Evolutionary conservation across 2,888 invertebrate species (phyloP), one percentile per base, ranked within the genome.

Genomic region (Pristionchus mayeri): DNA sequence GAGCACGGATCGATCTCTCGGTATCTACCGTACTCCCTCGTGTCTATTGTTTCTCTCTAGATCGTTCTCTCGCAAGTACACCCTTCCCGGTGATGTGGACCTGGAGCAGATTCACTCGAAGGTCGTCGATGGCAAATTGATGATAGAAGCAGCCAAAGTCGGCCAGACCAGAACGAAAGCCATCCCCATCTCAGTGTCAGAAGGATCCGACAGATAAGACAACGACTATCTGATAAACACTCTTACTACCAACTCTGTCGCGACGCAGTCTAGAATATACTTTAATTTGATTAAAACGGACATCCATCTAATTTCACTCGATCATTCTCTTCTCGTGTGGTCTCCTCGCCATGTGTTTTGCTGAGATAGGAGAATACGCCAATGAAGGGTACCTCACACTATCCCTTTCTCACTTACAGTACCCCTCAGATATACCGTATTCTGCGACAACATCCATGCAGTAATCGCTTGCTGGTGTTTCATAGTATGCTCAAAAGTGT

Each of bases 271-370:
- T n/a, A n/a, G n/a, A n/a, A n/a, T n/a, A n/a, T n/a, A n/a, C 52
- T 52, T 75, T n/a, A n/a, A 44, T 75, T 34, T 34, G 18, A 4
- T 18, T 16, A 63, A 16, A 9, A 18, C 16, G 13, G 18, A 34
- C 21, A 27, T 34, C 34, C 63, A 3, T 44, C n/a, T 44, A 44
- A 44, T 63, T 63, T 63, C 63, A 3, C 30, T 34, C 52, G 13
- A 7, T 18, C 78, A 30, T 52, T 44, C 50, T 34, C 52, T 21
- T 78, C 50, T 52, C 78, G 13, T 52, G 7, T 52, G 40, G 52
- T 80, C 44, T n/a, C 40, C 57, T 44, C 57, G 34, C 57, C 13
- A 80, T 80, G 80, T 80, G 80, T 24, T 80, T 80, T n/a, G 80
- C 80, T 18, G 80, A 80, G 40, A 80, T 80, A 40, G 80, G 80